phyloP scores from a whole-genome alignment of 1,140 invertebrate species.

The Monomorium pharaonis region DNA sequence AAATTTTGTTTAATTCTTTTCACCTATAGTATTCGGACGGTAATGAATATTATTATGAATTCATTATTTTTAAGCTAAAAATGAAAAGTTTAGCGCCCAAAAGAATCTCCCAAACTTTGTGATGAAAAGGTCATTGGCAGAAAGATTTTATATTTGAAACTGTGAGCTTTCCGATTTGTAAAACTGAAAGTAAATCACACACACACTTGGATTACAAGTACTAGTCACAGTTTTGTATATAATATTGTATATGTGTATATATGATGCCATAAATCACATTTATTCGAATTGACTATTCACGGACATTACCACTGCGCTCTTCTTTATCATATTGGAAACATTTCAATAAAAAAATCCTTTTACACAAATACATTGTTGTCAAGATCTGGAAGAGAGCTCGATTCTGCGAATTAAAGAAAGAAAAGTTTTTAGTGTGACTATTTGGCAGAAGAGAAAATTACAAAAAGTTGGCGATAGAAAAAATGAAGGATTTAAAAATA shows the following conservation, averaged over 20 bases:
- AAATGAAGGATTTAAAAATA: neutral
- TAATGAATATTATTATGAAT: neutral
- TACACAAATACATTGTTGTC: neutral
- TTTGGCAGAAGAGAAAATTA: neutral
- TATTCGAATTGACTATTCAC: neutral
- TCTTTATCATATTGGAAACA: constrained; percentile 30
- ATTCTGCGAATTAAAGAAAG: constrained; percentile 14
- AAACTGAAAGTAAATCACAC: neutral
- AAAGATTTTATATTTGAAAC: constrained; percentile 12
- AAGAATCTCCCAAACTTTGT: neutral
- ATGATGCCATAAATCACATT: neutral
- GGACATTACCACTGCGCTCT: constrained; percentile 16
- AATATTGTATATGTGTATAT: neutral
- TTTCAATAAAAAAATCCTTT: neutral
- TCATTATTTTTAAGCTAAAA: neutral
- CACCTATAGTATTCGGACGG: neutral
- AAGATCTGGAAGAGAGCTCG: neutral
- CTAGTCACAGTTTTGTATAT: neutral
- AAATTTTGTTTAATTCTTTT: neutral
- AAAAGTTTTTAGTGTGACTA: neutral
- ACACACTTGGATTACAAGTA: neutral
- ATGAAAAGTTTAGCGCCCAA: neutral
- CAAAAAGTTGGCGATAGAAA: neutral
- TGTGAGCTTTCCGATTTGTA: constrained; percentile 12
- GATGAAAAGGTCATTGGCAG: neutral